phyloP scores from a whole-genome alignment of 2,113 vertebrate species.

The Oceanodroma tethys region DNA sequence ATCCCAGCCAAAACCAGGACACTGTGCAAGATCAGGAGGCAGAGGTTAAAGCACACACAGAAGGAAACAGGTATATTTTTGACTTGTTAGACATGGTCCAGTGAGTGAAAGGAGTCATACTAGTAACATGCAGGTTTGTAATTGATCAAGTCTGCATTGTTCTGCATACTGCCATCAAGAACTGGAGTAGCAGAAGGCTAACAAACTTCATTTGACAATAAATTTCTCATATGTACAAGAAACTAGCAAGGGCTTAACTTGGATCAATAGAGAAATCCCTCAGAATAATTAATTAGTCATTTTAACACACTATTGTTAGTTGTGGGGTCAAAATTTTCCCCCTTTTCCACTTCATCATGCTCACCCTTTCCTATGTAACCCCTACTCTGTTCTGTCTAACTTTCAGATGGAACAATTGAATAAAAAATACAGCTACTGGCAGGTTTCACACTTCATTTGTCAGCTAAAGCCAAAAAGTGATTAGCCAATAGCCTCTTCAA shows the following conservation, averaged over 20 bases:
- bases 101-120: not conserved
- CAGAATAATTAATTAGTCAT: not conserved
- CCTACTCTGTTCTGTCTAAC: not conserved
- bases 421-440: not conserved
- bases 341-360: not conserved
- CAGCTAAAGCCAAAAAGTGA: not conserved
- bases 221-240: not conserved
- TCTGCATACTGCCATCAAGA: not conserved
- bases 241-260: not conserved
- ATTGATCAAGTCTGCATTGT: not conserved
- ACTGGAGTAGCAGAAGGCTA: not conserved
- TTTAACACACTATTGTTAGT: not conserved
- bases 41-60: not conserved
- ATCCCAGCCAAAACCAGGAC: no score
- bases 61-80: not conserved
- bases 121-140: not conserved
- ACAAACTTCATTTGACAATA: not conserved
- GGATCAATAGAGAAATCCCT: not conserved
- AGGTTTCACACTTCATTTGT: not conserved
- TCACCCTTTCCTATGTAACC: not conserved
- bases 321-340: not conserved
- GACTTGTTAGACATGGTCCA: not conserved
- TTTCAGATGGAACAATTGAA: not conserved
- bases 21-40: not conserved
- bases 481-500: not conserved